Conservation (phyloP, 2,888 invertebrate genomes). For the Aphodius sticticus region DNA sequence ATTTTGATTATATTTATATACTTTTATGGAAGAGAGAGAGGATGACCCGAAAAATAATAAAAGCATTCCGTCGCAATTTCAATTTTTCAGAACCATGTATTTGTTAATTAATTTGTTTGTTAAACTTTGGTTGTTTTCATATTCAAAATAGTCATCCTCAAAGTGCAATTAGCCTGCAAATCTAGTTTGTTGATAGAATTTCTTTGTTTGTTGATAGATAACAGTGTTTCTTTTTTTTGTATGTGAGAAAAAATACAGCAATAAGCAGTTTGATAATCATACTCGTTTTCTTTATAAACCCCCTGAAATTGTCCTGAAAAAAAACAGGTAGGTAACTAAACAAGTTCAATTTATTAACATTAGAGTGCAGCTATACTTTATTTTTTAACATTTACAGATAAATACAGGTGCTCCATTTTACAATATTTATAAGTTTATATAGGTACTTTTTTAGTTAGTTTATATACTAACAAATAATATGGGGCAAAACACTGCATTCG, state of each 20-base stretch:
- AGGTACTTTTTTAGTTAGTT: not conserved
- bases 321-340: no score
- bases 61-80: not conserved
- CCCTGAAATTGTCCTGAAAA: no score
- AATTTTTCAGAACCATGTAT: no score
- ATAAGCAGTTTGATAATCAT: not conserved
- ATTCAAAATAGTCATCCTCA: not conserved
- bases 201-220: slow-evolving; percentile 4
- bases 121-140: no score
- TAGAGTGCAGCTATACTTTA: not conserved
- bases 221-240: not conserved
- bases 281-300: not conserved
- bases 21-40: not conserved
- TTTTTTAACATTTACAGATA: not conserved
- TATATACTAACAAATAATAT: not conserved
- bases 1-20: slow-evolving; percentile 4
- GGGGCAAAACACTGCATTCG: not conserved
- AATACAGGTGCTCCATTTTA: not conserved
- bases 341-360: not conserved
- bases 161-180: not conserved
- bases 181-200: not conserved
- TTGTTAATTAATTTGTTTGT: no score
- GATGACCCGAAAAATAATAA: not conserved
- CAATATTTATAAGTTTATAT: not conserved
- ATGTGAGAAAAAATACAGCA: not conserved